Percentiles rank a stretch among this genome's conserved stretches.
These are phyloP conservation scores for Probaryconus sp. DNA, from an alignment of 1,140 invertebrate species.

Conservation along the genomic window DNA sequence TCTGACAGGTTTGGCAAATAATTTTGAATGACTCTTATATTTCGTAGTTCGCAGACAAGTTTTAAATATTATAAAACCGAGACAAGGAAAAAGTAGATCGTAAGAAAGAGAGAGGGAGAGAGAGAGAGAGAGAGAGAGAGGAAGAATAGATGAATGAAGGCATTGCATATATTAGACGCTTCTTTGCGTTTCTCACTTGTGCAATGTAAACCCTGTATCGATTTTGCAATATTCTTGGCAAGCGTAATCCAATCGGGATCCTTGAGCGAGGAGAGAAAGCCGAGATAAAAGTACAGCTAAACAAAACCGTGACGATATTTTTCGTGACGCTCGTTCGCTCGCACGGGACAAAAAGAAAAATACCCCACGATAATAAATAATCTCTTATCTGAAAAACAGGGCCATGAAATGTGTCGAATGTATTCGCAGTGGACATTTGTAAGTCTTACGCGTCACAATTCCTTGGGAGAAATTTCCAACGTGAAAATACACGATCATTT, in stretches of 20 bases:
- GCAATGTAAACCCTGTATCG: slow-evolving; percentile 40
- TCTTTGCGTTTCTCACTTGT: slow-evolving; percentile 44
- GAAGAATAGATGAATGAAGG: slow-evolving; percentile 17
- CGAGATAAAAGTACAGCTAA: slow-evolving; percentile 52
- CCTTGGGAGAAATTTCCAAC: slow-evolving; percentile 11
- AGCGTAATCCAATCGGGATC: slow-evolving; percentile 53
- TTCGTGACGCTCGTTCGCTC: no score
- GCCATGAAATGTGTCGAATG: slow-evolving; percentile 27
- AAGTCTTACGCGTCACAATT: slow-evolving; percentile 30
- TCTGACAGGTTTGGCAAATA: no score
- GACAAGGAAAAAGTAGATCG: background rate
- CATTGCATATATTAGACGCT: slow-evolving; percentile 37
- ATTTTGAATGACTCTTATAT: no score
- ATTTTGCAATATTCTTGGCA: slow-evolving; percentile 59
- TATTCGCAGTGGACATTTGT: slow-evolving; percentile 30
- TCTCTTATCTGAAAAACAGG: slow-evolving; percentile 41
- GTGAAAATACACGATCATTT: no score
- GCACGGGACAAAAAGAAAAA: slow-evolving; percentile 38
- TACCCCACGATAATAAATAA: slow-evolving; percentile 46
- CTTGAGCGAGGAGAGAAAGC: slow-evolving; percentile 42
- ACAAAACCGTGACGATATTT: slow-evolving; percentile 56
- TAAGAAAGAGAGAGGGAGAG: background rate
- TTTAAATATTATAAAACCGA: no score
- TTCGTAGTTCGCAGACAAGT: no score
- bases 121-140: background rate